Conservation (phyloP, 1,140 invertebrate genomes). For the Phymastichus coffea region DNA sequence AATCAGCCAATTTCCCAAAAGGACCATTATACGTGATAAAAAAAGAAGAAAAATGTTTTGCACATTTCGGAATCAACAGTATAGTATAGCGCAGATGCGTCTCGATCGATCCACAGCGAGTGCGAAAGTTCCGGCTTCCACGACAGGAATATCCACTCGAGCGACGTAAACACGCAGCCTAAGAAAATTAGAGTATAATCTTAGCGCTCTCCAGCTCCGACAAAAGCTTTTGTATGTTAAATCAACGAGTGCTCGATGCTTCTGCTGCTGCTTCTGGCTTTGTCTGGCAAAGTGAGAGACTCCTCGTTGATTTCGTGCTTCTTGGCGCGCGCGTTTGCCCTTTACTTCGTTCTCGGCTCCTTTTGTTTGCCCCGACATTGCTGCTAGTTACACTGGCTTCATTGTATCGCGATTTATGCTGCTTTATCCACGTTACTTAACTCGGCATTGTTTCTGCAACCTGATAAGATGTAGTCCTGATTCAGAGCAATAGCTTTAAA, state of each 20-base stretch:
- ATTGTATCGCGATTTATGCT: constrained; percentile 10
- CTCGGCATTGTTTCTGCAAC: neutral
- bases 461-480: neutral
- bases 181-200: neutral
- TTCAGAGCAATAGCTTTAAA: no score
- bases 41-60: no score
- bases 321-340: no score
- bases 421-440: constrained; percentile 6
- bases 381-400: neutral
- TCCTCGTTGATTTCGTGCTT: neutral
- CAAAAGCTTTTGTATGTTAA: constrained; percentile 11
- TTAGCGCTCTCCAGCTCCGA: neutral
- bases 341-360: no score
- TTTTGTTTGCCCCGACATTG: neutral
- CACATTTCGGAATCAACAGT: no score
- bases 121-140: neutral
- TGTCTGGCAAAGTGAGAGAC: neutral
- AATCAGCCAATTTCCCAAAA: no score
- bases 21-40: no score
- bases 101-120: no score
- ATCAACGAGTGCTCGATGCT: constrained; percentile 8
- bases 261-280: neutral
- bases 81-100: no score
- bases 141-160: neutral
- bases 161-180: neutral